These are phyloP conservation scores for Tragulus kanchil DNA, from an alignment of 2,113 vertebrate genomes.

Conservation along the genomic window DNA sequence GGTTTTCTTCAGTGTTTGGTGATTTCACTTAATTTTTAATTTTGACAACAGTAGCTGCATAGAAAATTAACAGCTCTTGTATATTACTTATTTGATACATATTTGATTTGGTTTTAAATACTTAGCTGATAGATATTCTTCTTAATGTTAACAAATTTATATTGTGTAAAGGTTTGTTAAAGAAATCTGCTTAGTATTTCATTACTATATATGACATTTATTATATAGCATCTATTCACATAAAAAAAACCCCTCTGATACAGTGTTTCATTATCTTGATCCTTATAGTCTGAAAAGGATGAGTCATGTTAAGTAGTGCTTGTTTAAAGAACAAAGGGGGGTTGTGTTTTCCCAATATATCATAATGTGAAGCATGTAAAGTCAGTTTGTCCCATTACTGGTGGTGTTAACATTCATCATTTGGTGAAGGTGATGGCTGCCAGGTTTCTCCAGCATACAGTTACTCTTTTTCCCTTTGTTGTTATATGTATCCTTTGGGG, in stretches of 20 bases:
- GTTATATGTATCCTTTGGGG: background rate
- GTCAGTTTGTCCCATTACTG: slow-evolving; percentile 4
- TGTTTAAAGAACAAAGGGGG: background rate
- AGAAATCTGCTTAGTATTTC: slow-evolving; percentile 47
- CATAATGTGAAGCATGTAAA: background rate
- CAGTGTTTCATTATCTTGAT: slow-evolving; percentile 9
- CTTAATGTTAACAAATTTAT: slow-evolving; percentile 13
- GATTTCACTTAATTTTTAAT: slow-evolving; percentile 50
- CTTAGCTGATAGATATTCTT: slow-evolving; percentile 14
- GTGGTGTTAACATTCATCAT: slow-evolving; percentile 13
- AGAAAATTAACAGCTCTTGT: slow-evolving; percentile 18
- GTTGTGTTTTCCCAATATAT: background rate
- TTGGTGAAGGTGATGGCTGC: background rate
- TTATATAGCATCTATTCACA: background rate
- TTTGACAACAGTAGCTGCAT: background rate
- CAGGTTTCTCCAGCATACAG: slow-evolving; percentile 4
- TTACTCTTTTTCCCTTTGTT: slow-evolving; percentile 24
- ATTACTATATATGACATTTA: background rate
- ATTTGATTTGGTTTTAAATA: slow-evolving; percentile 49
- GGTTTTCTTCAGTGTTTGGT: background rate
- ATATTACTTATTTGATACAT: background rate
- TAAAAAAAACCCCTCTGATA: background rate
- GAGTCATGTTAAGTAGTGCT: slow-evolving; percentile 42
- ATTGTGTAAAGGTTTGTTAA: background rate
- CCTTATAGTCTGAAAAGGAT: slow-evolving; percentile 50